phyloP scores from a whole-genome alignment of 2,797 vertebrate species.

The Microtus californicus region DNA sequence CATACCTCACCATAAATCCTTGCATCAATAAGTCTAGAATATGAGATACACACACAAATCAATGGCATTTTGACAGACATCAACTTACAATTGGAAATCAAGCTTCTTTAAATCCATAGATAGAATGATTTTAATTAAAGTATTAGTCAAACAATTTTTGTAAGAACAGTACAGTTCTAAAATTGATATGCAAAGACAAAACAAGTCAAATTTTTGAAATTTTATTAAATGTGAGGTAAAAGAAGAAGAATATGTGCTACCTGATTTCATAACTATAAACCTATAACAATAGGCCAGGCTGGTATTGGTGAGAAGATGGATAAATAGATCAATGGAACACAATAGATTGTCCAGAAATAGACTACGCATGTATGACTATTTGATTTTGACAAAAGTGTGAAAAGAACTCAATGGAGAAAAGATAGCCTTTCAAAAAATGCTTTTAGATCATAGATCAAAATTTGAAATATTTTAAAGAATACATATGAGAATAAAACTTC shows the following conservation, averaged over 20 bases:
- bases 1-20: background rate
- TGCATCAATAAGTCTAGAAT: background rate
- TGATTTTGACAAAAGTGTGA: slow-evolving; percentile 42
- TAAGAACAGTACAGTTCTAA: background rate
- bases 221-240: background rate
- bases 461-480: slow-evolving; percentile 49
- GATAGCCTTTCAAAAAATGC: slow-evolving; percentile 14
- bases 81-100: background rate
- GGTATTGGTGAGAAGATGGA: background rate
- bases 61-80: background rate
- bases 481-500: slow-evolving; percentile 44
- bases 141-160: background rate
- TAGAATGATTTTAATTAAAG: background rate
- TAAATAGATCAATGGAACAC: slow-evolving; percentile 4
- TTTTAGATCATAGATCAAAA: slow-evolving; percentile 36
- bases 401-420: slow-evolving; percentile 24
- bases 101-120: background rate
- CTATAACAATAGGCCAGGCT: background rate
- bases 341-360: slow-evolving; percentile 34
- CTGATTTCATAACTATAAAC: background rate
- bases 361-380: background rate
- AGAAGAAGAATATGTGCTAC: background rate
- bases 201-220: background rate
- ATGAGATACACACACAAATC: background rate
- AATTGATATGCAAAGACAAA: background rate